Evolutionary conservation across 2,888 invertebrate genomes (phyloP), one percentile per base, ranked within the genome.

Genomic region (Hylaea fasciaria): DNA sequence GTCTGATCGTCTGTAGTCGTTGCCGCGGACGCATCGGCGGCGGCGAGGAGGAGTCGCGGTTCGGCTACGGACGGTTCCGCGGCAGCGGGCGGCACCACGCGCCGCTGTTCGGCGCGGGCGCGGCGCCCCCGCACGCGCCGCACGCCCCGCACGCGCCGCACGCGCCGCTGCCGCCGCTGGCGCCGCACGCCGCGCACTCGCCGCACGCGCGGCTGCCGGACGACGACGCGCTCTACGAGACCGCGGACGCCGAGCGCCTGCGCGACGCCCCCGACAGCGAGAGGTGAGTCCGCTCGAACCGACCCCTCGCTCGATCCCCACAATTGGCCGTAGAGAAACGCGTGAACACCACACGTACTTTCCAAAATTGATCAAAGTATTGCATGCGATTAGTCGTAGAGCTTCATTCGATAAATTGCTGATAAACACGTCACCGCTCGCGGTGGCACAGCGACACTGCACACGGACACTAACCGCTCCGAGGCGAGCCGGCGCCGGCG

Each of bases 191-290:
- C 79, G 55, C 74, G 47, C 86, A 86, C 89, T 81, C 72, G 62
- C 78, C 76, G 70, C 85, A 78, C 85, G 91, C 81, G 95, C 82
- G 84, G 49, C 77, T 74, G 67, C 92, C 93, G 70, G 96, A 96
- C 83, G 97, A 97, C 82, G 97, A 97, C 88, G 96, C 96, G 83
- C 95, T 97, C 79, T 97, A 97, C 88, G 97, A 97, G 93, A 96
- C 96, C 79, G 97, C 97, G 73, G 95, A 95, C 87, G 94, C 95
- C 61, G 95, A 95, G 81, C 95, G 94, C 60, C 80, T 92, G 58
- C 89, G 96, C 68, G 96, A 97, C 91, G 96, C 96, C 69, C 96
- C 96, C 74, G 97, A 97, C 87, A 96, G 96, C 90, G 97, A 96
- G 94, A 97, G 97, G 97, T 97, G 94, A 93, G 93, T 81, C 29